Conservation (phyloP, 1,140 invertebrate genomes). For the Cotesia typhae region DNA sequence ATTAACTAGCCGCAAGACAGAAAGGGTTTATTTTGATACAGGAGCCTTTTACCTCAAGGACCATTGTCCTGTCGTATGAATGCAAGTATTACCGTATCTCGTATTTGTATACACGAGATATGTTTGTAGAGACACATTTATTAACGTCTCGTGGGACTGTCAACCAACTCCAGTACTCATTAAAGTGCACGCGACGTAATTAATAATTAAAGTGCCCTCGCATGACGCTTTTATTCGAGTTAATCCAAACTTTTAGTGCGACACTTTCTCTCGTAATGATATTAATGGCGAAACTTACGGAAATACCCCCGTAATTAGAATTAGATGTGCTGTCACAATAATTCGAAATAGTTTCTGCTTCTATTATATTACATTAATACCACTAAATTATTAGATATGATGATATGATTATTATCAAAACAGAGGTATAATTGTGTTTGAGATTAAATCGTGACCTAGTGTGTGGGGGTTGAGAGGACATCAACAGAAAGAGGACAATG, state of each 20-base stretch:
- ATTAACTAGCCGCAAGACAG: no score
- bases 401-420: no score
- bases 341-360: no score
- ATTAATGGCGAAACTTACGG: neutral
- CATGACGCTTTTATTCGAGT: constrained; percentile 7
- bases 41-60: no score
- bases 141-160: neutral
- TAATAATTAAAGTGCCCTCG: neutral
- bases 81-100: neutral
- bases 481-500: no score
- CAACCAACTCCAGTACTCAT: neutral
- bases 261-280: neutral
- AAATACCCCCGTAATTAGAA: neutral
- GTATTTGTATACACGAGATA: neutral
- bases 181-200: constrained; percentile 5
- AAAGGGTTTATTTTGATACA: no score
- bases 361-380: no score
- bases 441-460: no score
- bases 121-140: neutral
- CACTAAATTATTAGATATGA: no score
- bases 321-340: no score
- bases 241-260: neutral
- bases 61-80: neutral
- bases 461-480: no score
- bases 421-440: no score